Conservation (phyloP, 2,797 vertebrate species). For the Ceryle rudis region DNA sequence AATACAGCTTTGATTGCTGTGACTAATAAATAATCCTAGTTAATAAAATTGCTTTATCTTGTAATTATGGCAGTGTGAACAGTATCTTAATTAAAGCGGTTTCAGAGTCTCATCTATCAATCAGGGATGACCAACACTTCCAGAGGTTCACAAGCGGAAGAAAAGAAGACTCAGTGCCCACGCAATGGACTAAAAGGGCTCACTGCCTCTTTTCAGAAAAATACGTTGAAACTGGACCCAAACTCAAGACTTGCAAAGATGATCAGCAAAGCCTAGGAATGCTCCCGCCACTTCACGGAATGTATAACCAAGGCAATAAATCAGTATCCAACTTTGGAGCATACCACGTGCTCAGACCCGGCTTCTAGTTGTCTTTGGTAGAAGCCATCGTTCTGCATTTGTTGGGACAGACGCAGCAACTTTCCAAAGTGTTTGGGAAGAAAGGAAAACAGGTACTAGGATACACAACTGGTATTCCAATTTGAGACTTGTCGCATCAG, state of each 20-base stretch:
- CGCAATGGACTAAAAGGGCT: not conserved
- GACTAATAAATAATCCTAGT: constrained; percentile 1
- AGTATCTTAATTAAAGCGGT: not conserved
- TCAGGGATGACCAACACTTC: not conserved
- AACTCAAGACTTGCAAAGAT: not conserved
- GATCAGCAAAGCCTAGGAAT: not conserved
- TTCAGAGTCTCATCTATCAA: not conserved
- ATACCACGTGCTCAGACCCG: not conserved
- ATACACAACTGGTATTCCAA: not conserved
- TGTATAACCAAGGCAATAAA: not conserved
- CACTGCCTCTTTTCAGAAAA: not conserved
- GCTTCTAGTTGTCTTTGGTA: not conserved
- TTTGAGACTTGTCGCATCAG: not conserved
- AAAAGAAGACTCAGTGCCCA: not conserved
- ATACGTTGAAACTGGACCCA: not conserved
- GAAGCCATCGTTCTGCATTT: fast-evolving
- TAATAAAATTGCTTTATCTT: not conserved
- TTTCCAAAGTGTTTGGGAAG: not conserved
- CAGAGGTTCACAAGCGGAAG: not conserved
- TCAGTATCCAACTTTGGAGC: not conserved
- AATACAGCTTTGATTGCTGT: constrained; percentile 1
- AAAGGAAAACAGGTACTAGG: not conserved
- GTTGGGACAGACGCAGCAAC: not conserved
- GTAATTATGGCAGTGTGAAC: not conserved
- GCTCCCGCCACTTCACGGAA: not conserved